A percentile compares a stretch with the other conserved stretches of the same genome.
Evolutionary conservation across 2,797 vertebrate genomes (phyloP).

Genomic region (Anniella stebbinsi): DNA sequence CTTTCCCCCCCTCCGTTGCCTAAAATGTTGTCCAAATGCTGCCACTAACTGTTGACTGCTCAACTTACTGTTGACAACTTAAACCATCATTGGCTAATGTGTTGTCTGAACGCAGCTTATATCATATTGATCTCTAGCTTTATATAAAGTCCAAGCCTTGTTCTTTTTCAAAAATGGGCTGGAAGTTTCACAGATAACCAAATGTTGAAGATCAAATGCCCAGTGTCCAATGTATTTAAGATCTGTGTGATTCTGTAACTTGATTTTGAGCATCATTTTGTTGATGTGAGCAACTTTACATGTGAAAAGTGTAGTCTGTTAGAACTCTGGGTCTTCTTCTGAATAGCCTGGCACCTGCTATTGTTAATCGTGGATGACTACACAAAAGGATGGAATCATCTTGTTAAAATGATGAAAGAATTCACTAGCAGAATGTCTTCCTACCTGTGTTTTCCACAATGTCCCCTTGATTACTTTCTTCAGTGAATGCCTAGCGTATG

Average conservation of each 20-base stretch:
- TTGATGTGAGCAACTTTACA: neutral
- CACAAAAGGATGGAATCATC: neutral
- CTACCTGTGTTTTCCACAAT: neutral
- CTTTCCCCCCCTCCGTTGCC: too few relatives aligned
- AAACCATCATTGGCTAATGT: too few relatives aligned
- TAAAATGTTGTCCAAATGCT: too few relatives aligned
- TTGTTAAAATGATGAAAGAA: conserved; percentile 8
- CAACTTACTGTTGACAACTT: too few relatives aligned
- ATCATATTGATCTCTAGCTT: neutral
- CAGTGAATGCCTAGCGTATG: neutral
- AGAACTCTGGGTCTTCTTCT: neutral
- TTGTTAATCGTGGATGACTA: neutral
- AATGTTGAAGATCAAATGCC: neutral
- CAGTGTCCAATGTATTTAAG: neutral
- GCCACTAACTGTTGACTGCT: too few relatives aligned
- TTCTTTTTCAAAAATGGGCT: neutral
- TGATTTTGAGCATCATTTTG: neutral
- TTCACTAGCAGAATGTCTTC: neutral
- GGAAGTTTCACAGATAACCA: neutral
- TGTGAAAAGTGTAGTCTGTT: neutral
- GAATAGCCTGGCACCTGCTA: neutral
- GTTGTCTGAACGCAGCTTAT: too few relatives aligned
- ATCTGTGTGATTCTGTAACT: neutral
- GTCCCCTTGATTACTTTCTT: neutral
- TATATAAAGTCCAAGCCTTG: neutral